Percentiles rank a stretch among this genome's conserved stretches.
Evolutionary conservation across 2,888 invertebrate species (phyloP).

Genomic region (Clusia tigrina): DNA sequence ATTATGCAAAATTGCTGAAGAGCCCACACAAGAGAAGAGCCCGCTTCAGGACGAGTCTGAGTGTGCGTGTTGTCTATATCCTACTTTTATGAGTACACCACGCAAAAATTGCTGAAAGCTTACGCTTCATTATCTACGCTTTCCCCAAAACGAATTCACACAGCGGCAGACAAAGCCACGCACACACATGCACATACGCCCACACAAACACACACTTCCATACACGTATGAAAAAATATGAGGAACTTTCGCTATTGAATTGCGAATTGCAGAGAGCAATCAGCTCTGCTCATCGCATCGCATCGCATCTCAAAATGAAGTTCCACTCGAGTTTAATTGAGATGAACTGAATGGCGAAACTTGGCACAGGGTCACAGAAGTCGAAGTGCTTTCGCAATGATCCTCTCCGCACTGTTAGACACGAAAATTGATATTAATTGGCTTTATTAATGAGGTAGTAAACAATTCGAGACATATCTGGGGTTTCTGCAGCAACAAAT

Average conservation of each 20-base stretch:
- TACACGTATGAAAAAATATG: neutral
- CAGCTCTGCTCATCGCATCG: neutral
- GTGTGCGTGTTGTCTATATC: neutral
- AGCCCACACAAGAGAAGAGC: too few species aligned
- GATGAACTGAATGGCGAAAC: neutral
- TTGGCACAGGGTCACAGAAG: too few species aligned
- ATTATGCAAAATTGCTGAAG: neutral
- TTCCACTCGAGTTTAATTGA: neutral
- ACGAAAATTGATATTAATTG: too few species aligned
- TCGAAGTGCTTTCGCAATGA: too few species aligned
- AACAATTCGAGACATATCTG: too few species aligned
- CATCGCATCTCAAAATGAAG: neutral
- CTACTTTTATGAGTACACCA: too few species aligned
- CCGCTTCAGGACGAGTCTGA: neutral
- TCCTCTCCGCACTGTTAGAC: too few species aligned
- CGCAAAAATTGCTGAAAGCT: neutral
- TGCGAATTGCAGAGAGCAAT: slow-evolving; percentile 8
- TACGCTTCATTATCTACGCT: slow-evolving; percentile 8
- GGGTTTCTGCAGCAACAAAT: too few species aligned
- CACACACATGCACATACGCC: neutral
- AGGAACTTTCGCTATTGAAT: neutral
- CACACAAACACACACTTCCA: neutral
- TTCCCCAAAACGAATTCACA: neutral
- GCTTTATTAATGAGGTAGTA: too few species aligned
- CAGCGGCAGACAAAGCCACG: neutral